Conservation (phyloP, 2,113 vertebrate species). For the Hassar affinis region DNA sequence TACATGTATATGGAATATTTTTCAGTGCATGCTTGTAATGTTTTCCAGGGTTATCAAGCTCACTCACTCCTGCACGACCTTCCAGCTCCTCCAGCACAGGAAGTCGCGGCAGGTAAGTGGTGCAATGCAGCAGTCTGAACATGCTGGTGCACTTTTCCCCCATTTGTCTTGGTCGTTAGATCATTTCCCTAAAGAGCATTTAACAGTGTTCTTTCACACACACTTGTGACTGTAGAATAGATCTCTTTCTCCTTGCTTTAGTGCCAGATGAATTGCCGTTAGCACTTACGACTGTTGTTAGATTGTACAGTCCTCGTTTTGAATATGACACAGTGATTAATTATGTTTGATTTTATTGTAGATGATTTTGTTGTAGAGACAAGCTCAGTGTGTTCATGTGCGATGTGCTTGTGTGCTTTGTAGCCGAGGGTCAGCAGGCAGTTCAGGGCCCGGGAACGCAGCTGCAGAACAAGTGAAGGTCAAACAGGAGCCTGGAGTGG, state of each 20-base stretch:
- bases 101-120: slow-evolving; percentile 89
- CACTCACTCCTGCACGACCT: slow-evolving; percentile 91
- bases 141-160: not conserved
- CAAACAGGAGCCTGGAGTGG: slow-evolving; percentile 91
- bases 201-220: not conserved
- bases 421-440: slow-evolving; percentile 89
- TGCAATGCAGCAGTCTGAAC: not conserved
- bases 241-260: not conserved
- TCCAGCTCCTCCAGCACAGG: slow-evolving; percentile 97
- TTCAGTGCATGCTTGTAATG: not conserved
- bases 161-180: not conserved
- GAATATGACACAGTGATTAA: no score
- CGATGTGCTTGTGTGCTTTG: slow-evolving; percentile 24
- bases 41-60: slow-evolving; percentile 84
- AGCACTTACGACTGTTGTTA: not conserved
- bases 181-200: not conserved
- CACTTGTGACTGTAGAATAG: no score
- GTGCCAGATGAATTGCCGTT: not conserved
- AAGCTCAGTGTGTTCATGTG: not conserved
- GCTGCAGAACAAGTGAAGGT: slow-evolving; percentile 85
- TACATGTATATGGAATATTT: not conserved
- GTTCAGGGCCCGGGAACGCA: slow-evolving; percentile 71
- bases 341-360: no score
- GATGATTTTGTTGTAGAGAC: not conserved
- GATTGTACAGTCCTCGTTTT: not conserved